These are phyloP conservation scores for Tringa solitaria DNA, from an alignment of 2,113 vertebrate genomes.

Conservation along the genomic window DNA sequence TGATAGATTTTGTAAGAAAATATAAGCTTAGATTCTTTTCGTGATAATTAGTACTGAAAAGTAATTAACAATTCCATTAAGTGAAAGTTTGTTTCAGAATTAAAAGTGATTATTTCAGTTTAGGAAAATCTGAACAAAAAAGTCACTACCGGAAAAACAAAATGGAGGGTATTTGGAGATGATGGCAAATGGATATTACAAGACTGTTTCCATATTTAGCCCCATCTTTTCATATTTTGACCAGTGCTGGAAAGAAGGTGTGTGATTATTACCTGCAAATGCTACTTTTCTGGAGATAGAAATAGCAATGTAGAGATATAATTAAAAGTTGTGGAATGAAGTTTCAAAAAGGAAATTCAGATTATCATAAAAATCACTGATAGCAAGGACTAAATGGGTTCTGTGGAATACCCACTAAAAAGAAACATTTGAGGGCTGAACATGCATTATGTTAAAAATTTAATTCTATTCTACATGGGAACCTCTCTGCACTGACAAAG, in stretches of 20 bases:
- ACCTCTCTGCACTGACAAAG: slow-evolving; percentile 4
- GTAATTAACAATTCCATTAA: not conserved
- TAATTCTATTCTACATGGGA: not conserved
- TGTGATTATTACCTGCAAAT: not conserved
- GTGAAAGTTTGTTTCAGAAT: not conserved
- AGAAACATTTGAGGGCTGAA: not conserved
- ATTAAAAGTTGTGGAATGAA: not conserved
- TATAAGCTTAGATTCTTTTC: not conserved
- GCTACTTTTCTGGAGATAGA: not conserved
- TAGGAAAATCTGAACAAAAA: not conserved
- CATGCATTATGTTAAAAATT: slow-evolving; percentile 1
- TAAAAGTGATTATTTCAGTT: not conserved
- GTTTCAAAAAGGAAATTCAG: not conserved
- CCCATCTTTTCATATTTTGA: not conserved
- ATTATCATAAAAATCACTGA: not conserved
- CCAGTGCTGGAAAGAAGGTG: not conserved
- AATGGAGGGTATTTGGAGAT: not conserved
- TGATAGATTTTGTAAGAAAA: not conserved
- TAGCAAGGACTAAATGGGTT: not conserved
- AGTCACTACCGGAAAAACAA: not conserved
- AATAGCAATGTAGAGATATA: not conserved
- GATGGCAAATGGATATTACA: not conserved
- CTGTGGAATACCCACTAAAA: not conserved
- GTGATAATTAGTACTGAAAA: not conserved
- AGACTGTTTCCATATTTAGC: not conserved